Evolutionary conservation across 2,888 invertebrate genomes (phyloP).

Genomic region (Phasia obesa): DNA sequence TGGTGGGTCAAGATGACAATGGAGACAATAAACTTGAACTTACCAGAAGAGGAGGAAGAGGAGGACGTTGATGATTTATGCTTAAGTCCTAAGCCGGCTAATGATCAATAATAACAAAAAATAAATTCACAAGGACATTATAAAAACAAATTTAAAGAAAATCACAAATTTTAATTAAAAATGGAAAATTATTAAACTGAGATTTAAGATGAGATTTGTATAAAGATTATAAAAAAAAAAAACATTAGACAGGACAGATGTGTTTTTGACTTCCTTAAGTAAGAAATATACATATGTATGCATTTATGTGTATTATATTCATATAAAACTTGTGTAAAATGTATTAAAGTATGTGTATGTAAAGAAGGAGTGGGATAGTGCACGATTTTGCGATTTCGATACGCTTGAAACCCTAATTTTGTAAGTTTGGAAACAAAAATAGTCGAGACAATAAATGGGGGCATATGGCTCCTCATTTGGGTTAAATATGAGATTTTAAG

Average conservation of each 20-base stretch:
- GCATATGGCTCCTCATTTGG: no score
- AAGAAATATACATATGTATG: no score
- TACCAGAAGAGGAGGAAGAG: slow-evolving; percentile 70
- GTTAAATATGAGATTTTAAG: no score
- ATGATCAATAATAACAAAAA: slow-evolving; percentile 48
- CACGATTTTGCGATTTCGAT: no score
- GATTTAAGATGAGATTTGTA: slow-evolving; percentile 21
- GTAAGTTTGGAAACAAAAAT: no score
- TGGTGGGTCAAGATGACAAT: slow-evolving; percentile 31
- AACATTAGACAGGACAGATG: slow-evolving; percentile 46
- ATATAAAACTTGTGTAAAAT: not conserved
- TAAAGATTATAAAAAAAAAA: no score
- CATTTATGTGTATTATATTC: not conserved
- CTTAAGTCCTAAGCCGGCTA: slow-evolving; percentile 80
- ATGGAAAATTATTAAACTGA: slow-evolving; percentile 24
- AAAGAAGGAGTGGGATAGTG: no score
- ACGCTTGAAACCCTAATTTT: no score
- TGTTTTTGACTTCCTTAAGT: no score
- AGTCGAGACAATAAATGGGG: no score
- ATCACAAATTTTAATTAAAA: slow-evolving; percentile 23
- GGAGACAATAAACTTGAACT: slow-evolving; percentile 63
- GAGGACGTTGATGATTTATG: slow-evolving; percentile 74
- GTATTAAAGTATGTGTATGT: not conserved
- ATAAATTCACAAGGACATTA: slow-evolving; percentile 60
- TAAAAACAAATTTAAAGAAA: slow-evolving; percentile 48